These are phyloP conservation scores for Melipona bicolor DNA, from an alignment of 2,888 invertebrate genomes.

Conservation along the genomic window DNA sequence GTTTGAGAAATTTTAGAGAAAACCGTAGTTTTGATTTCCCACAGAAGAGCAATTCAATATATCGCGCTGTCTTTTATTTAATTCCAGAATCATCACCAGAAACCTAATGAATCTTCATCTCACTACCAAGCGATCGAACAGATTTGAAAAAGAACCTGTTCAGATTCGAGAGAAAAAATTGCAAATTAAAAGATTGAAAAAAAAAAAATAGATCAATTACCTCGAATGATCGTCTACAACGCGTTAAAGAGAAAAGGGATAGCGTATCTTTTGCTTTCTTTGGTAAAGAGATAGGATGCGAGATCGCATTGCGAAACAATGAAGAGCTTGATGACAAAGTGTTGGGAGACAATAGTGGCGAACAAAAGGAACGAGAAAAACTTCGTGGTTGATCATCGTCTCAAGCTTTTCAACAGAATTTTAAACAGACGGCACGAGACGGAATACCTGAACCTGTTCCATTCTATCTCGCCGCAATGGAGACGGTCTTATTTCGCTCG, in stretches of 20 bases:
- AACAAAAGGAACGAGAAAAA: not conserved
- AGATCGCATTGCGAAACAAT: not conserved
- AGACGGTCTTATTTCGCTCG: slow-evolving; percentile 32
- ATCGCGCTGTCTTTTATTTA: too few relatives aligned
- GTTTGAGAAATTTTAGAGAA: not conserved
- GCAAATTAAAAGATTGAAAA: not conserved
- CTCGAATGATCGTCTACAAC: not conserved
- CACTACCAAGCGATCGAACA: not conserved
- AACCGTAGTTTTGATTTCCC: not conserved
- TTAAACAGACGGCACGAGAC: not conserved
- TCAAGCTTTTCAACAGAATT: not conserved
- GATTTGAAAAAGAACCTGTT: not conserved
- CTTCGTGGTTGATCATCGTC: slow-evolving; percentile 1
- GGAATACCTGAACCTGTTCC: not conserved
- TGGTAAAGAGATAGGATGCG: not conserved
- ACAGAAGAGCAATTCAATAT: too few relatives aligned
- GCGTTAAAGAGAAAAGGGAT: not conserved
- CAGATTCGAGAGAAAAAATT: not conserved
- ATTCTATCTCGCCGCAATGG: slow-evolving; percentile 29
- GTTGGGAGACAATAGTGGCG: not conserved
- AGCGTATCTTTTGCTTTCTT: not conserved
- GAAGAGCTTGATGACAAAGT: not conserved
- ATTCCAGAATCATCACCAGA: too few relatives aligned
- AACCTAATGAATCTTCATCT: not conserved
- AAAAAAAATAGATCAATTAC: not conserved